phyloP scores from a whole-genome alignment of 1,140 invertebrate genomes.

The Bicyclus anynana region DNA sequence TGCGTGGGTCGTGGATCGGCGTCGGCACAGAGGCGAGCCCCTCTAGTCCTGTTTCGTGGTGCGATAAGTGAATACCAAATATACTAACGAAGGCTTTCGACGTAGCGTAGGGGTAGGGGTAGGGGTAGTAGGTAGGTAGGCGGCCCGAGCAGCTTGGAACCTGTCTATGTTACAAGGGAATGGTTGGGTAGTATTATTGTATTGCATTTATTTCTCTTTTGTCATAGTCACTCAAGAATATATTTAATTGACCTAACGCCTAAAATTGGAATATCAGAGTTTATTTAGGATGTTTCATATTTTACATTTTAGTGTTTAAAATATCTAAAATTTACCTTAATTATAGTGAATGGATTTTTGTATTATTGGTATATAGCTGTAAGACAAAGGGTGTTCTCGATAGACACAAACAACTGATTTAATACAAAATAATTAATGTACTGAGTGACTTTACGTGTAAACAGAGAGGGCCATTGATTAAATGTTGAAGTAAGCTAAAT shows the following conservation, averaged over 20 bases:
- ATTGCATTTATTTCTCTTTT: slow-evolving; percentile 76
- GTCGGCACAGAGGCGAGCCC: slow-evolving; percentile 70
- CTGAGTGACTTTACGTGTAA: slow-evolving; percentile 77
- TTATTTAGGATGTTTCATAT: slow-evolving; percentile 77
- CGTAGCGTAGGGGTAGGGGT: slow-evolving; percentile 47
- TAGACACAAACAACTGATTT: slow-evolving; percentile 70
- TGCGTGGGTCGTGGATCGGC: slow-evolving; percentile 47
- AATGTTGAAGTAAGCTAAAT: slow-evolving; percentile 74
- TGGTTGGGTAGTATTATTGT: slow-evolving; percentile 73
- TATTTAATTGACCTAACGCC: slow-evolving; percentile 75
- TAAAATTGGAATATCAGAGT: slow-evolving; percentile 77
- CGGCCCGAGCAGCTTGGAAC: slow-evolving; percentile 72
- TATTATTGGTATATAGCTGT: slow-evolving; percentile 75
- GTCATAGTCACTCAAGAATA: slow-evolving; percentile 75
- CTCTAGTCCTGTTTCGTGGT: slow-evolving; percentile 76
- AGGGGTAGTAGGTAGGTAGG: slow-evolving; percentile 37
- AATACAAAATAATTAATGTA: slow-evolving; percentile 72
- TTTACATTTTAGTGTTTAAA: slow-evolving; percentile 76
- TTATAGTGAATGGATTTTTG: slow-evolving; percentile 76
- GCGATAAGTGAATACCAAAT: slow-evolving; percentile 75
- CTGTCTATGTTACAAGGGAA: slow-evolving; percentile 61
- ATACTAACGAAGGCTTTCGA: slow-evolving; percentile 72
- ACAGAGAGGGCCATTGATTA: slow-evolving; percentile 75
- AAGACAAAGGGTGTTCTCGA: slow-evolving; percentile 73
- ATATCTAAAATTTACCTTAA: slow-evolving; percentile 77